phyloP scores from a whole-genome alignment of 2,797 vertebrate species.

The Myotis findleyi region DNA sequence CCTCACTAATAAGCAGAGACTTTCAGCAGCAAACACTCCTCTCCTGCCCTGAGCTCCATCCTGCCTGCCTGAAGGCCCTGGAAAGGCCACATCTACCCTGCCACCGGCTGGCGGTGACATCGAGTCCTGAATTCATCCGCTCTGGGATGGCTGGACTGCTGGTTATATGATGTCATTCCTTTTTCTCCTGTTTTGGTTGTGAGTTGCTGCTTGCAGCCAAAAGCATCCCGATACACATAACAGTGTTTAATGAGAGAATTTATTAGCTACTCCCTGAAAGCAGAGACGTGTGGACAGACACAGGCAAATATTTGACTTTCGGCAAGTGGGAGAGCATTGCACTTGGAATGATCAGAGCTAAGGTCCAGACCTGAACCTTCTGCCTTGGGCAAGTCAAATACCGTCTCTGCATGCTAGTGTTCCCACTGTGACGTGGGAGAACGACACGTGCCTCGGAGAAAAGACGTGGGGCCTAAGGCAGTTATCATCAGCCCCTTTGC shows the following conservation, averaged over 20 bases:
- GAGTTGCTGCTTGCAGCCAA: not conserved
- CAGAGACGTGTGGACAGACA: not conserved
- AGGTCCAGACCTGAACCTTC: not conserved
- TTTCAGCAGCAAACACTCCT: accelerated
- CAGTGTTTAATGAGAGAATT: not conserved
- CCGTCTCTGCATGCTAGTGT: not conserved
- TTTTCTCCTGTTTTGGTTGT: not conserved
- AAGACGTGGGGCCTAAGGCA: not conserved
- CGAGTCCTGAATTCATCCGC: not conserved
- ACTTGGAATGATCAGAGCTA: not conserved
- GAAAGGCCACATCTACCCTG: not conserved
- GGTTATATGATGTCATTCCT: not conserved
- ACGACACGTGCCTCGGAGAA: not conserved
- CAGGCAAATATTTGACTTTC: not conserved
- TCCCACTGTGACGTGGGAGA: not conserved
- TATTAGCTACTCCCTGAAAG: not conserved
- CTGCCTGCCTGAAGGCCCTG: not conserved
- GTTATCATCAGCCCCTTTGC: not conserved
- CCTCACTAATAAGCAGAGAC: not conserved
- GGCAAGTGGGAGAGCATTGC: not conserved
- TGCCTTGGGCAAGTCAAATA: not conserved
- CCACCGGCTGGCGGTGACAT: accelerated
- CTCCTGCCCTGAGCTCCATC: not conserved
- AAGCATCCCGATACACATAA: not conserved
- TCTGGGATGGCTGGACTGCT: no score